Evolutionary conservation across 2,113 vertebrate species (phyloP).

Genomic region (Gnathonemus echidnorhynchus): DNA sequence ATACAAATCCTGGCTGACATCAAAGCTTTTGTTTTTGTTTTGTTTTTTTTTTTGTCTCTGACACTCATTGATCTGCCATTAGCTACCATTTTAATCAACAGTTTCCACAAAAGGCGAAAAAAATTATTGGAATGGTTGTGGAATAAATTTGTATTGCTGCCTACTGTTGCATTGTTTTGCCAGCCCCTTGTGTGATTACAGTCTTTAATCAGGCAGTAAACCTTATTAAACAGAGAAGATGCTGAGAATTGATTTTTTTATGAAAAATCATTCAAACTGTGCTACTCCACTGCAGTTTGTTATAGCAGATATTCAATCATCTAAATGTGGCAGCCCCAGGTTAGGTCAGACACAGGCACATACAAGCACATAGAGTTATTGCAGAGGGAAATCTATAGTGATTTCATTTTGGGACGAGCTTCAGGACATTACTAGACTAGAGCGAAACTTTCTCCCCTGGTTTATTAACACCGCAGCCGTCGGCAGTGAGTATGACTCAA

Average conservation of each 20-base stretch:
- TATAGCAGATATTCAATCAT: neutral
- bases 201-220: neutral
- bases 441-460: conserved; percentile 30
- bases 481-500: conserved; percentile 47
- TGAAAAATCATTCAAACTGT: neutral
- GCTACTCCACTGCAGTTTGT: neutral
- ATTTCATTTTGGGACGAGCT: conserved; percentile 4
- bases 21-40: conserved; percentile 14
- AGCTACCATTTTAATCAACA: conserved; percentile 15
- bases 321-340: neutral
- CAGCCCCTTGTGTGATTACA: neutral
- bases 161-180: conserved; percentile 18
- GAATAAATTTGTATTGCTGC: neutral
- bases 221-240: neutral
- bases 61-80: conserved; percentile 16
- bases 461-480: conserved; percentile 51
- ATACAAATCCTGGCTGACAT: conserved; percentile 22
- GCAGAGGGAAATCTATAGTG: neutral
- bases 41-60: neutral
- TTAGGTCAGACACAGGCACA: neutral
- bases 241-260: neutral
- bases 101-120: neutral
- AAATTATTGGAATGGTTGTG: neutral
- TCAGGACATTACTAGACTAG: conserved; percentile 2
- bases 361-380: neutral